These are phyloP conservation scores for Peromyscus maniculatus DNA, from an alignment of 2,113 vertebrate species.

Conservation along the genomic window DNA sequence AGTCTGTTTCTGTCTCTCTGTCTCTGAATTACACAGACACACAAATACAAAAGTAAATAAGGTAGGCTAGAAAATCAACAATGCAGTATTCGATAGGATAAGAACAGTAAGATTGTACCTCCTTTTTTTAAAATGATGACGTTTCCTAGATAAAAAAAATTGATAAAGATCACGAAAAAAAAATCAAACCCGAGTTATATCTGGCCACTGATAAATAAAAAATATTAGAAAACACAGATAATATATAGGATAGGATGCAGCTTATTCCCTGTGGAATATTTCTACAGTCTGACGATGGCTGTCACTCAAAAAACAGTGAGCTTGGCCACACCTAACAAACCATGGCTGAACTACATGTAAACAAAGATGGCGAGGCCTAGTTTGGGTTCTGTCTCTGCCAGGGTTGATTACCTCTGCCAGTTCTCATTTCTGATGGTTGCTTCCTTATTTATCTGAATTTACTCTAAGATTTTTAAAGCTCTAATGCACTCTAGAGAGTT, in stretches of 20 bases:
- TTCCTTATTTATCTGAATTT: slow-evolving; percentile 16
- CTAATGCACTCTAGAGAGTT: not conserved
- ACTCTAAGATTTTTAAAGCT: slow-evolving; percentile 21
- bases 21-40: not conserved
- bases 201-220: not conserved
- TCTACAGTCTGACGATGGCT: not conserved
- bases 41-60: not conserved
- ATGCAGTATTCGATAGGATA: not conserved
- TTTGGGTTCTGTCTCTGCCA: slow-evolving; percentile 3
- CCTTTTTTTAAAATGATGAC: not conserved
- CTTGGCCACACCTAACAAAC: not conserved
- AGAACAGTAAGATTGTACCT: not conserved
- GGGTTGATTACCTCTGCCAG: not conserved
- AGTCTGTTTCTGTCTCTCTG: not conserved
- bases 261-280: not conserved
- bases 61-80: not conserved
- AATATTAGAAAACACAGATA: not conserved
- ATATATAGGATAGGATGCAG: not conserved
- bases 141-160: slow-evolving; percentile 7
- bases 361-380: not conserved
- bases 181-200: not conserved
- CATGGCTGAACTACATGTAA: not conserved
- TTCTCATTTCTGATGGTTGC: slow-evolving; percentile 23
- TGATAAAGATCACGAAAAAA: not conserved
- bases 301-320: slow-evolving; percentile 19